These are phyloP conservation scores for Ichneumon xanthorius DNA, from an alignment of 2,888 invertebrate species.

Conservation along the genomic window DNA sequence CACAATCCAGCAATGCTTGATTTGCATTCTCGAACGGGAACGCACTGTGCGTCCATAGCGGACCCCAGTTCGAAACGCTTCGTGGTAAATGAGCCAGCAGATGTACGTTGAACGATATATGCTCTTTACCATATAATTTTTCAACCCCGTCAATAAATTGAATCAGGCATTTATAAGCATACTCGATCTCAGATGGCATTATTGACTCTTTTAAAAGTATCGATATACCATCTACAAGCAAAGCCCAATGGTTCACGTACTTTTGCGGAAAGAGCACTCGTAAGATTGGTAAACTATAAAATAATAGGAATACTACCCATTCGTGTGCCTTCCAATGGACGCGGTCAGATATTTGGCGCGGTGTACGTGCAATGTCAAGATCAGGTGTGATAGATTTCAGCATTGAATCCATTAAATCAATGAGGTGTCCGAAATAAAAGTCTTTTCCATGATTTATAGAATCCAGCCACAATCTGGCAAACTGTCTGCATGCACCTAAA, in stretches of 20 bases:
- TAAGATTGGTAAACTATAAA: constrained; percentile 30
- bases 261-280: constrained; percentile 21
- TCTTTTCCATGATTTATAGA: constrained; percentile 33
- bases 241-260: constrained; percentile 43
- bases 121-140: constrained; percentile 41
- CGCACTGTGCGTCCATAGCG: no score
- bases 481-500: constrained; percentile 61
- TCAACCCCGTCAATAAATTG: constrained; percentile 53
- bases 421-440: constrained; percentile 46
- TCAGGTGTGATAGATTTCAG: constrained; percentile 17
- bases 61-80: constrained; percentile 70
- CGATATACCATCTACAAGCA: constrained; percentile 52
- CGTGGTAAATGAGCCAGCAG: no score
- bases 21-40: no score
- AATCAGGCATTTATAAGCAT: constrained; percentile 47
- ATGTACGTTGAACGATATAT: constrained; percentile 56
- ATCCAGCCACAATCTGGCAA: constrained; percentile 46
- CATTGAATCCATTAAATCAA: constrained; percentile 3
- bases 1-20: no score
- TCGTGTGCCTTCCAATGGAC: constrained; percentile 44
- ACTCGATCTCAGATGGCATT: constrained; percentile 46
- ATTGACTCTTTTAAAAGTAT: constrained; percentile 57
- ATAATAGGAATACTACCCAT: constrained; percentile 20
- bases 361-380: constrained; percentile 34
- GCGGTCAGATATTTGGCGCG: constrained; percentile 35